Base-by-base conservation (phyloP, 1,140 invertebrate genomes). In the Chironomus tepperi region DNA sequence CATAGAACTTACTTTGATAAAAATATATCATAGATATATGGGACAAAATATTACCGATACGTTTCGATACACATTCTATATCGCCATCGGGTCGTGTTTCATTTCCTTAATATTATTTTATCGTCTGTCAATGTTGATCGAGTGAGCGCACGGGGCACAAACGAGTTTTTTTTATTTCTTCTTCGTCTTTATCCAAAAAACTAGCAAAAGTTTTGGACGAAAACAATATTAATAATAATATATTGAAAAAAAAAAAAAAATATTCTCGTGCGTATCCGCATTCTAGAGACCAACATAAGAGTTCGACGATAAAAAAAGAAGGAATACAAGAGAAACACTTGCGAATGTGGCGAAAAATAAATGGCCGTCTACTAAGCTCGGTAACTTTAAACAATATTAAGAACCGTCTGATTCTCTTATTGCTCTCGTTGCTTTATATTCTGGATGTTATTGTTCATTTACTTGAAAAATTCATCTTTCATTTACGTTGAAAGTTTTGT, bases 1-100 rank as follows among this genome's bases (percentile, higher is more conserved):
- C 92, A 94, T 91, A 91, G 92, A 94, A 94, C 92, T 90, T 94
- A 93, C 91, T 72, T 84, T 84, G 84, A 19, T 84, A 86, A 85
- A 88, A 89, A 93, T 94, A 94, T 93, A 94, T 93, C 92, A 93
- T 93, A 93, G 92, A 93, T 94, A 94, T 94, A 94, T 93, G 91
- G 91, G 91, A 91, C 89, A 89, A 89, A 34, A 92, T 89, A 88
- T 90, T 89, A 89, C 89, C 87, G 86, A 57, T 85, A 84, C 83
- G 84, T 85, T 87, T 85, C 83, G 82, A 77, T 77, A 76, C 74
- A 75, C 77, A 77, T 10, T 57, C n/a, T 57, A 12, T 57, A n/a
- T 57, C 47, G 12, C n/a, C n/a, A 15, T 57, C n/a, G 43, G 43
- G 12, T 57, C 3, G n/a, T 57, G 47, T 57, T 57, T 57, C 47